Base-by-base conservation (phyloP, 2,113 vertebrate genomes). In the Melanocharis versteri region DNA sequence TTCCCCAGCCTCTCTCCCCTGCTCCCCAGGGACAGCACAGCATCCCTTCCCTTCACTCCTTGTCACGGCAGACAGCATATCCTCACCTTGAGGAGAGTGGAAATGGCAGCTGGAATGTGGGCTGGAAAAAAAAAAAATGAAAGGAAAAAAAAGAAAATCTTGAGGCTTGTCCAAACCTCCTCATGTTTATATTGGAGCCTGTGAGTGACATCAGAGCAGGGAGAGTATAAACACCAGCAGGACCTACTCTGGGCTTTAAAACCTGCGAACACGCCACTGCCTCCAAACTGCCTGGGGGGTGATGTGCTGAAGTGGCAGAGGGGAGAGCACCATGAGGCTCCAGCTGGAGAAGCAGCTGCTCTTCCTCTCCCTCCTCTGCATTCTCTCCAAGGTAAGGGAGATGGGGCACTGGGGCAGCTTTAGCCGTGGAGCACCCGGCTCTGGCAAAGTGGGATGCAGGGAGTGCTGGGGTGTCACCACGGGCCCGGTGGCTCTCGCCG, bases 101-200 rank as follows among this genome's bases (percentile, higher is more conserved):
- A 96, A 97, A 97, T 83, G 80, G 95, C 93, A 97, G 85, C 96
- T 97, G 96, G 97, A 97, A 97, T 96, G 96, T 83, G 82, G 81
- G 86, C 86, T 90, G 94, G 93, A 33, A 60, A 94, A 44, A 85
- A 66, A 56, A 21, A 30, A n/a, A 35, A n/a, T n/a, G 5, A 28
- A 48, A 16, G 5, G 2, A 50, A 64, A 33, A 81, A 71, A 54
- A 88, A 90, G 53, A 86, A 95, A 96, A 80, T 89, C 83, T 97
- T 97, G 97, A 97, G 83, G 61, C 83, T 89, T 94, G 82, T 97
- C 97, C 97, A 98, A 96, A 96, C 93, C 96, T 96, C 87, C 94
- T 97, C 88, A 35, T 98, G 97, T 97, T 98, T 97, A 97, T 97
- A 97, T 95, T 97, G 96, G 97, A 97, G 97, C 96, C 95, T 92